Percentiles rank a stretch among this genome's conserved stretches.
phyloP scores from a whole-genome alignment of 2,113 vertebrate species.

The Gila orcuttii region DNA sequence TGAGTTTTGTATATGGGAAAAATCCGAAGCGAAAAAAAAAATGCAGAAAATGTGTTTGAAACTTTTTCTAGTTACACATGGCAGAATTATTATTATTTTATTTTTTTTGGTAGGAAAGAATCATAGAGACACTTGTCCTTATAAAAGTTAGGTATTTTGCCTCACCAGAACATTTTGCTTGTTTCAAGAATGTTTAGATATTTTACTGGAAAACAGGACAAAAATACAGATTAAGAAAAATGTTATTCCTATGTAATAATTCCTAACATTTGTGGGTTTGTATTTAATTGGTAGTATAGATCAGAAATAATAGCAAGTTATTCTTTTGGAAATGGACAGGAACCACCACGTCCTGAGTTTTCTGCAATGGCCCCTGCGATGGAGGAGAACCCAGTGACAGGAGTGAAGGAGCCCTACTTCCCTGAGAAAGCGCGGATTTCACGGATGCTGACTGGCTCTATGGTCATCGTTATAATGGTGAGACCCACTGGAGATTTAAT shows the following conservation, averaged over 20 bases:
- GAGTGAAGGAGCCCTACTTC: conserved; percentile 81
- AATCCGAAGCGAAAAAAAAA: too few species aligned
- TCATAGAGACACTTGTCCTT: too few species aligned
- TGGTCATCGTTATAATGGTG: conserved; percentile 82
- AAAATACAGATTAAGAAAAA: neutral
- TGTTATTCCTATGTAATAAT: too few species aligned
- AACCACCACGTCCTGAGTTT: conserved; percentile 78
- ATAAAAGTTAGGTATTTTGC: neutral
- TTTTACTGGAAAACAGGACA: neutral
- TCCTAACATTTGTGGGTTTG: neutral
- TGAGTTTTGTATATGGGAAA: too few species aligned
- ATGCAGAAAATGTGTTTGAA: too few species aligned
- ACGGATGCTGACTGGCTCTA: conserved; percentile 78
- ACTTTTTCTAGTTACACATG: too few species aligned
- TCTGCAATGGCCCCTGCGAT: conserved; percentile 76
- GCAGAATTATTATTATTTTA: too few species aligned
- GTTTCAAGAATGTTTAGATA: neutral
- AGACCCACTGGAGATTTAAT: conserved; percentile 51
- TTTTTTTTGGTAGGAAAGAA: too few species aligned
- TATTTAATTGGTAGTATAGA: neutral
- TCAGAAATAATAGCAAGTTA: neutral
- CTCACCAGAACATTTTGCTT: neutral
- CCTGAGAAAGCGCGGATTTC: conserved; percentile 71
- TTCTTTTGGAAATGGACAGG: conserved; percentile 57
- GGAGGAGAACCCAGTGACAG: conserved; percentile 80